phyloP scores from a whole-genome alignment of 2,888 invertebrate species.

The Pteria penguin region DNA sequence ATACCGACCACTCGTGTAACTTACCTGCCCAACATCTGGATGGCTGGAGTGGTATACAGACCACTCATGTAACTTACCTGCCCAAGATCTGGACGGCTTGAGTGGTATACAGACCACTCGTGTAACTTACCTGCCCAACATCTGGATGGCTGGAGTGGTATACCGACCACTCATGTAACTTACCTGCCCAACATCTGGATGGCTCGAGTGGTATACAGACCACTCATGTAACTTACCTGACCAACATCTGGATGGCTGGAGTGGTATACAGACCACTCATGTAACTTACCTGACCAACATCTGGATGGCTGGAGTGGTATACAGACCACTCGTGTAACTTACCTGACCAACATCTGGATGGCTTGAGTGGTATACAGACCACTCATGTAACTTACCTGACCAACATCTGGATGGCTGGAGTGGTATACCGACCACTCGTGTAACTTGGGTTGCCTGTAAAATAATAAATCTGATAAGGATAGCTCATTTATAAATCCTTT shows the following conservation, averaged over 20 bases:
- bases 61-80: conserved; percentile 76
- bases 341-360: no score
- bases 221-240: conserved; percentile 73
- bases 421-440: conserved; percentile 76
- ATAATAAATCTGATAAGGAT: neutral
- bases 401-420: conserved; percentile 77
- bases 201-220: no score
- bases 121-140: conserved; percentile 73
- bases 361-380: no score
- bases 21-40: conserved; percentile 76
- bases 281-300: conserved; percentile 73
- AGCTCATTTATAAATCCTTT: no score
- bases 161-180: conserved; percentile 73
- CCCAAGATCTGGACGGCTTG: conserved; percentile 76
- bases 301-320: conserved; percentile 77
- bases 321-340: conserved; percentile 74
- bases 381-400: conserved; percentile 75
- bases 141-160: conserved; percentile 78
- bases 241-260: conserved; percentile 77
- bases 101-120: conserved; percentile 76
- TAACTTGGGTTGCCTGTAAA: conserved; percentile 75
- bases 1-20: conserved; percentile 74
- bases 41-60: conserved; percentile 77
- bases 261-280: conserved; percentile 76
- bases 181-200: no score